Base-by-base conservation (phyloP, 2,797 vertebrate genomes). In the Chaetophractus vellerosus region DNA sequence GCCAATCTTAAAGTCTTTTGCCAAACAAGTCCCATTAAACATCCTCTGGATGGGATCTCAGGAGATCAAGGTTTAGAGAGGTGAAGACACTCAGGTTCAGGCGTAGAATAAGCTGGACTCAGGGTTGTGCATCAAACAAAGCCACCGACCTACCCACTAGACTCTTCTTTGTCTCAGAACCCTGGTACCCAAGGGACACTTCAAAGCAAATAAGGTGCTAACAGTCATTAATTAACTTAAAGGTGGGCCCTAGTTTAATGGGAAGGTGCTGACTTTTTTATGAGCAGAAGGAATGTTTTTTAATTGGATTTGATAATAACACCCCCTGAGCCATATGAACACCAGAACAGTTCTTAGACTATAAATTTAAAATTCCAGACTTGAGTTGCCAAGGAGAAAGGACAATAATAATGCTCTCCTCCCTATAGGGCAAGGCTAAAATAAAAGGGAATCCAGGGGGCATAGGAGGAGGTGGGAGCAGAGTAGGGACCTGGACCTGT, bases 241-340 rank as follows among this genome's bases (percentile, higher is more conserved):
- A 72, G 93, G 88, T 81, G 52, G 82, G 76, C 68, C 75, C 57
- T 79, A 82, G 71, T 82, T 86, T 92, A 96, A 92, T 86, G 38
- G 82, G 48, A 96, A 97, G 93, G 92, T 87, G 80, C 68, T 93
- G 90, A 74, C 64, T 96, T 93, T 95, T 96, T 96, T 96, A 93
- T 86, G 92, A 97, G 80, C 68, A 92, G 61, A 95, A 95, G 33
- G 66, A 90, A 90, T 94, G 78, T 88, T 19, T 93, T 97, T 96
- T 96, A 97, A 95, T 96, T 97, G 89, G 85, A 96, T 96, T 94
- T 95, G 83, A 96, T 97, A 95, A 97, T 94, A 96, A 91, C 76
- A 95, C 57, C 79, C 71, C 82, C 75, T 91, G 90, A 96, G 90
- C 68, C 76, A 45, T 89, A 76, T 75, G 96, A 93, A 96, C 79